A percentile compares a stretch with the other conserved stretches of the same genome.
phyloP scores from a whole-genome alignment of 2,797 vertebrate genomes.

The Epinephelus malabaricus region DNA sequence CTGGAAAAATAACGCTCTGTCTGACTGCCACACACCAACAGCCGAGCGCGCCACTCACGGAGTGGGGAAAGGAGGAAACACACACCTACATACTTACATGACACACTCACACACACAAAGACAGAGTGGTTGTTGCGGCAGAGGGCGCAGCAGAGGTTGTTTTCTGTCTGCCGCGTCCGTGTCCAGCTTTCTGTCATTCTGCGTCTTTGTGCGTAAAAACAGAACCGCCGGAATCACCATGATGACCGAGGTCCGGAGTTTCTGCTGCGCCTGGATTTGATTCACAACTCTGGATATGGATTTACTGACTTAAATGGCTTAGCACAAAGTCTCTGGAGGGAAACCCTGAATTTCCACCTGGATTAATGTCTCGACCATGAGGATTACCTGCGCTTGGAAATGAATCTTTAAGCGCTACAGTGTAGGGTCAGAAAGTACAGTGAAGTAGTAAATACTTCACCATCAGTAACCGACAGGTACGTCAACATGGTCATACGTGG shows the following conservation, averaged over 20 bases:
- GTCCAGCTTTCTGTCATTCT: conserved; percentile 51
- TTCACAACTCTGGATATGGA: conserved; percentile 11
- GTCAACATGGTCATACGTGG: background rate
- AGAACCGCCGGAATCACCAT: conserved; percentile 30
- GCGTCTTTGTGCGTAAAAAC: conserved; percentile 59
- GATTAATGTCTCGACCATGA: conserved; percentile 46
- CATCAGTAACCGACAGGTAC: conserved; percentile 47
- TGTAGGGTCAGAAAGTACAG: conserved; percentile 28
- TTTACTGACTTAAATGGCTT: conserved; percentile 30
- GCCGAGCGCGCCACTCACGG: background rate
- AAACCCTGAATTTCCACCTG: conserved; percentile 44
- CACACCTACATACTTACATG: conserved; percentile 42
- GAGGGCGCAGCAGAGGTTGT: conserved; percentile 72
- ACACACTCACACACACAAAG: conserved; percentile 6
- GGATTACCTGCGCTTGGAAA: conserved; percentile 55
- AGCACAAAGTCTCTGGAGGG: conserved; percentile 18
- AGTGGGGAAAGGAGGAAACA: conserved; percentile 11
- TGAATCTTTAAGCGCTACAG: conserved; percentile 22
- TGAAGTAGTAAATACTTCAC: conserved; percentile 16
- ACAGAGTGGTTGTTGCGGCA: conserved; percentile 28
- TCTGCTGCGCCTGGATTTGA: conserved; percentile 26
- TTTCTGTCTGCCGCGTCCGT: conserved; percentile 16
- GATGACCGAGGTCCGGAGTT: conserved; percentile 32
- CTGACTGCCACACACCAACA: conserved; percentile 4
- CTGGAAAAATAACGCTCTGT: background rate